Conservation (phyloP, 2,113 vertebrate genomes). For the Ranitomeya imitator region DNA sequence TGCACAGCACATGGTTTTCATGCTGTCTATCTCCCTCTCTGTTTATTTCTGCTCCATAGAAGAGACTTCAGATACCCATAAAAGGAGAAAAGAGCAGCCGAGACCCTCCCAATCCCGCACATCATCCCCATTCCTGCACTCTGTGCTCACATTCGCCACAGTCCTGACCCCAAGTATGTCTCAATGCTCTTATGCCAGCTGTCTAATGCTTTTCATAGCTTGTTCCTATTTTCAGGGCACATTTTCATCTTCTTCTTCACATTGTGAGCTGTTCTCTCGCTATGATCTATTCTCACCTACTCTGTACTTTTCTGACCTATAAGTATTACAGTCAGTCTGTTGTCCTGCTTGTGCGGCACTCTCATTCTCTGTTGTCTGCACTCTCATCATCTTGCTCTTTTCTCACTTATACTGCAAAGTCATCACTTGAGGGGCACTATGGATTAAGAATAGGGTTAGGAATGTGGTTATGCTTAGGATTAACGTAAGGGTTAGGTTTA, state of each 20-base stretch:
- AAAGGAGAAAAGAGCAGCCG: constrained; percentile 35
- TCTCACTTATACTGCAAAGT: no score
- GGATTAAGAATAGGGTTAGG: no score
- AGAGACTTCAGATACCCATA: constrained; percentile 47
- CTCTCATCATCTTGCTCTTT: no score
- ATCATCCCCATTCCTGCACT: constrained; percentile 25
- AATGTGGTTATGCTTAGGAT: no score
- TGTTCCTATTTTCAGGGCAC: not conserved
- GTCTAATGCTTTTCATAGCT: not conserved
- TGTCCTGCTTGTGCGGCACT: no score
- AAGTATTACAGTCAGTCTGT: no score
- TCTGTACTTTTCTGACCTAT: no score
- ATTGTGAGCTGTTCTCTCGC: not conserved
- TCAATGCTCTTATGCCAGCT: not conserved
- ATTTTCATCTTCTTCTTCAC: not conserved
- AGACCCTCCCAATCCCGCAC: constrained; percentile 9
- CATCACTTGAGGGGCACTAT: no score
- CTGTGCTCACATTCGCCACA: constrained; percentile 18
- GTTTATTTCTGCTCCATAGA: constrained; percentile 31
- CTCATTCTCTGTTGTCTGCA: no score
- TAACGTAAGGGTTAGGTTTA: no score
- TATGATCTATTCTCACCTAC: not conserved
- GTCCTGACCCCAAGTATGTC: constrained; percentile 6
- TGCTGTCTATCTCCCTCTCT: not conserved
- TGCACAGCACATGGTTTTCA: not conserved